Evolutionary conservation across 2,113 vertebrate species (phyloP).

Genomic region (Pteropus alecto): DNA sequence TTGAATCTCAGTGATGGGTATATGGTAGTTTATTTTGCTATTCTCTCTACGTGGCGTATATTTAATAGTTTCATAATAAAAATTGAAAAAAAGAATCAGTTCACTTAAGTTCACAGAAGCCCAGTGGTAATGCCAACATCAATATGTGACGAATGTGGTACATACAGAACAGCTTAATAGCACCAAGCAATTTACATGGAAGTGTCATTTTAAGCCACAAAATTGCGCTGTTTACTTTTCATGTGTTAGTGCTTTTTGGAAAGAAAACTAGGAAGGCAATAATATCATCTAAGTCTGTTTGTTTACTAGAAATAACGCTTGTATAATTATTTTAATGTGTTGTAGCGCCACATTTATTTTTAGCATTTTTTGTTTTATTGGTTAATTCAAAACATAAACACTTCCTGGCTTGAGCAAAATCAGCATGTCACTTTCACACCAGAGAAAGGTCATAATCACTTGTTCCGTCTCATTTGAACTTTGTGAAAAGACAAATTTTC

Average conservation of each 20-base stretch:
- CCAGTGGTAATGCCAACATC: background rate
- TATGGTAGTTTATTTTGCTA: background rate
- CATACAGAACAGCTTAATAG: background rate
- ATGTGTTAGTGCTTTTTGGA: slow-evolving; percentile 40
- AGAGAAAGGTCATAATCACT: slow-evolving; percentile 16
- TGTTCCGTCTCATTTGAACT: slow-evolving; percentile 43
- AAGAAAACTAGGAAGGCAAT: slow-evolving; percentile 20
- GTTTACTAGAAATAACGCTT: slow-evolving; percentile 61
- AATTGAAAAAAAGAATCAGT: background rate
- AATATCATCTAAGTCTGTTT: slow-evolving; percentile 49
- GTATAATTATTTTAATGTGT: slow-evolving; percentile 73
- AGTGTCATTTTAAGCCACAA: slow-evolving; percentile 23
- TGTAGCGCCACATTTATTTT: slow-evolving; percentile 67
- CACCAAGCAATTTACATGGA: background rate
- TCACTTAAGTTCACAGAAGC: slow-evolving; percentile 51
- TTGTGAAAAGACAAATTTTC: slow-evolving; percentile 54
- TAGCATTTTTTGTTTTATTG: slow-evolving; percentile 70
- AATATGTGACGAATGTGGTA: background rate
- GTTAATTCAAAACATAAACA: slow-evolving; percentile 75
- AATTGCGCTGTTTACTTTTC: slow-evolving; percentile 38
- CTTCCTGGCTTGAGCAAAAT: slow-evolving; percentile 59
- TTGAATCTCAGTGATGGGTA: too few relatives aligned
- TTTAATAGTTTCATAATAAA: slow-evolving; percentile 4
- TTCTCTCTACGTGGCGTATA: background rate
- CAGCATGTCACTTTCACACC: slow-evolving; percentile 18